A percentile compares a stretch with the other conserved stretches of the same genome.
Conservation (phyloP, 1,140 invertebrate species). For the Trachelipus rathkii region DNA sequence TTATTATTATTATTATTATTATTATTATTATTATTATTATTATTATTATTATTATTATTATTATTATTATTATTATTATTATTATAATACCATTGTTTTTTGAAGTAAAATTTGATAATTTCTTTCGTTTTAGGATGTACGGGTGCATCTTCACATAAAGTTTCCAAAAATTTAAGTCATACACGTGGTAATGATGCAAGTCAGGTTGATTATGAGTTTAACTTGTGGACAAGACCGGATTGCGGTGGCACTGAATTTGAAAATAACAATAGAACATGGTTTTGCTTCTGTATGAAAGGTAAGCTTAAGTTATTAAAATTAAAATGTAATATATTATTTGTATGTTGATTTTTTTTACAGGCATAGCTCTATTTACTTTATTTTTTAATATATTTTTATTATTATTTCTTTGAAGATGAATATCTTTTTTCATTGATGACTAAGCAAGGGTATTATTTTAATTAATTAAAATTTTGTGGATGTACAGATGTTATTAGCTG, state of each 20-base stretch:
- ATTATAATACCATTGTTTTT: background rate
- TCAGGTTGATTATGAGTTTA: constrained; percentile 62
- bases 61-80: background rate
- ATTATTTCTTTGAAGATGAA: background rate
- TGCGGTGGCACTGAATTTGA: constrained; percentile 82
- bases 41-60: too few relatives aligned
- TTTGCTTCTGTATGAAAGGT: constrained; percentile 80
- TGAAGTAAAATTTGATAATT: background rate
- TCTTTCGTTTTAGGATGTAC: background rate
- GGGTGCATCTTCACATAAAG: background rate
- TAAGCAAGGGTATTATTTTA: background rate
- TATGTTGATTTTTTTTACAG: background rate
- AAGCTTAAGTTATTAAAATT: constrained; percentile 16
- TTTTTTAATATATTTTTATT: background rate
- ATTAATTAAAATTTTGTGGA: too few relatives aligned
- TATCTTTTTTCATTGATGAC: background rate
- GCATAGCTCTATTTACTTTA: background rate
- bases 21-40: too few relatives aligned
- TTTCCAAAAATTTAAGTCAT: background rate
- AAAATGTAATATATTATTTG: too few relatives aligned
- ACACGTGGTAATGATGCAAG: background rate
- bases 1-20: too few relatives aligned
- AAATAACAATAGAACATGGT: constrained; percentile 89
- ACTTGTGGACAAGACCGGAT: constrained; percentile 85
- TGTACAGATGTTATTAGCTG: too few relatives aligned